Evolutionary conservation across 2,797 vertebrate species (phyloP).

Genomic region (Diplodus puntazzo): DNA sequence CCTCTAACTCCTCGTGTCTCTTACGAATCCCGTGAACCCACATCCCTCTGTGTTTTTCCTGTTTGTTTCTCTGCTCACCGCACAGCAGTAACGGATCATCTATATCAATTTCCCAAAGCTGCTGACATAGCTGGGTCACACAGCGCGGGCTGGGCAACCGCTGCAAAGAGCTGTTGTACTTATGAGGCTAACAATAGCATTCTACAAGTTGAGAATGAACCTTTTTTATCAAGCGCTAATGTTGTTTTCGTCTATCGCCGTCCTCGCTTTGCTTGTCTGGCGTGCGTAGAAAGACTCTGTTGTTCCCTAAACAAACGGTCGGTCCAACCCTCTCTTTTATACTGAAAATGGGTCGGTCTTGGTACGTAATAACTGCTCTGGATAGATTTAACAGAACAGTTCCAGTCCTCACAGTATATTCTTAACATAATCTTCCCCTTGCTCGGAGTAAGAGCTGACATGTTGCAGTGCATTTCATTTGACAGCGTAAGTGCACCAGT

Average conservation of each 20-base stretch:
- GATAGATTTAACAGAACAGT: constrained; percentile 1
- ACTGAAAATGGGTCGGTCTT: constrained; percentile 1
- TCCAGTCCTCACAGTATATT: constrained; percentile 8
- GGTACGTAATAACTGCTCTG: not conserved
- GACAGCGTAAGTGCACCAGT: constrained; percentile 50
- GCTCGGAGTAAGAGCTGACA: constrained; percentile 48
- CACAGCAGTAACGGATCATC: too few relatives aligned
- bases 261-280: not conserved
- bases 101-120: too few relatives aligned
- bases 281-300: not conserved
- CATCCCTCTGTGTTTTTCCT: too few relatives aligned
- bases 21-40: too few relatives aligned
- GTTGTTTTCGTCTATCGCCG: not conserved
- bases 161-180: too few relatives aligned
- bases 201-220: too few relatives aligned
- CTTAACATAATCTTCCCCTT: constrained; percentile 39
- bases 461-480: constrained; percentile 56
- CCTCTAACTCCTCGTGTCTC: too few relatives aligned
- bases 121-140: too few relatives aligned
- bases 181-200: too few relatives aligned
- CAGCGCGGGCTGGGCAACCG: too few relatives aligned
- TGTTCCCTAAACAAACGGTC: not conserved
- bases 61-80: too few relatives aligned
- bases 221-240: not conserved
- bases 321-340: constrained; percentile 1